phyloP scores from a whole-genome alignment of 1,140 invertebrate species.

The Colletes latitarsis region DNA sequence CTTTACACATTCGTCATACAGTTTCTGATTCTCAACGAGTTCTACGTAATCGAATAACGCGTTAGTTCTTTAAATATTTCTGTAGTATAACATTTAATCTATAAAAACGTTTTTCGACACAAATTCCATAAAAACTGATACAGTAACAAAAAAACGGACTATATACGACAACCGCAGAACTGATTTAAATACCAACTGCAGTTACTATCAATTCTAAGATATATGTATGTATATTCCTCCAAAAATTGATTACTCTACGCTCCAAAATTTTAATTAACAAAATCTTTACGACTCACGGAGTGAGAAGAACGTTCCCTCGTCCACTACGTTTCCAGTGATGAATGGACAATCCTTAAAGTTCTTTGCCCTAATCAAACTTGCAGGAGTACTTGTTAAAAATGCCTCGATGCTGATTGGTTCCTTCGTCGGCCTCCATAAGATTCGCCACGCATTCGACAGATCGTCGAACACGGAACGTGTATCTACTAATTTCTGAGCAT shows the following conservation, averaged over 20 bases:
- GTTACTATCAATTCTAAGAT: no score
- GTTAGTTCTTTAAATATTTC: background rate
- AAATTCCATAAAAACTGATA: no score
- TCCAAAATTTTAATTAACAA: background rate
- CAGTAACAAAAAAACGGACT: no score
- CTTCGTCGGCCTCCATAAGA: background rate
- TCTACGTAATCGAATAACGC: background rate
- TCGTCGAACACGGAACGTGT: background rate
- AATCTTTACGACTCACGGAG: background rate
- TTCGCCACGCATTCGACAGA: fast-evolving
- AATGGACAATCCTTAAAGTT: background rate
- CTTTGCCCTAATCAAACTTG: background rate
- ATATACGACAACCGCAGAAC: no score
- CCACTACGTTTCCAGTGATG: background rate
- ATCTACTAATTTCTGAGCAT: background rate
- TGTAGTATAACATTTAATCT: no score
- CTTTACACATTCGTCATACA: background rate
- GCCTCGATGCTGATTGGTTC: background rate
- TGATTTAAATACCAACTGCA: no score
- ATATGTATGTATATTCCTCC: no score
- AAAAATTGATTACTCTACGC: no score
- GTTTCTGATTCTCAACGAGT: background rate
- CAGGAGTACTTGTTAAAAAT: background rate
- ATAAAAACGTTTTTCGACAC: no score
- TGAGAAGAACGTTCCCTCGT: background rate